phyloP scores from a whole-genome alignment of 2,888 invertebrate genomes.

The Melanchra persicariae region DNA sequence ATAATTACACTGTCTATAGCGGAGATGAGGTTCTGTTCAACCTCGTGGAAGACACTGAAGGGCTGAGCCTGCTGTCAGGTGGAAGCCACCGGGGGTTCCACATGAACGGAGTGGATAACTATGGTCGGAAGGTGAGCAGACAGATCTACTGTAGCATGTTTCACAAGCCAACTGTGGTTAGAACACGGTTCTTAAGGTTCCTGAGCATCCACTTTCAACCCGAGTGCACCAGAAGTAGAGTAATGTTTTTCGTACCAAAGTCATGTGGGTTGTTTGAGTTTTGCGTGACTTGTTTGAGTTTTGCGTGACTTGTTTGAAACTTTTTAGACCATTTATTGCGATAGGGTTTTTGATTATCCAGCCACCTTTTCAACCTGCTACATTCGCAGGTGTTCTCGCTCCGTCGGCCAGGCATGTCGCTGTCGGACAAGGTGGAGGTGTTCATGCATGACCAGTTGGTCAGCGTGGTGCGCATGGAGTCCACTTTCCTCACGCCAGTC shows the following conservation, averaged over 20 bases:
- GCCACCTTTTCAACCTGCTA: not conserved
- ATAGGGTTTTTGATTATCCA: no score
- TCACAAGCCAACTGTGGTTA: not conserved
- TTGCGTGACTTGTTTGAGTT: no score
- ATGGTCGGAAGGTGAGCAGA: slow-evolving; percentile 19
- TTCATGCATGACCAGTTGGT: slow-evolving; percentile 68
- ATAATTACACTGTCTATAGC: slow-evolving; percentile 18
- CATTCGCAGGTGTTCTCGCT: slow-evolving; percentile 73
- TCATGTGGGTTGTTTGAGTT: no score
- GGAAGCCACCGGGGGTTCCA: slow-evolving; percentile 30
- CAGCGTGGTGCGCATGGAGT: slow-evolving; percentile 75
- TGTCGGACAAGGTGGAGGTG: slow-evolving; percentile 79
- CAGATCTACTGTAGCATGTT: not conserved
- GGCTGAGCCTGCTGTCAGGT: slow-evolving; percentile 19
- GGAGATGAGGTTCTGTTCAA: slow-evolving; percentile 28
- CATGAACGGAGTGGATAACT: slow-evolving; percentile 37
- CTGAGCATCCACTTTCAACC: not conserved
- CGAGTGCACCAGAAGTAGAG: not conserved
- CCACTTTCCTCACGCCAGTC: slow-evolving; percentile 75
- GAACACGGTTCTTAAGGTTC: not conserved
- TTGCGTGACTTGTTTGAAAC: no score
- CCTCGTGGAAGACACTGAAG: slow-evolving; percentile 15
- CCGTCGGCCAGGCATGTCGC: slow-evolving; percentile 76
- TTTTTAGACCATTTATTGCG: no score
- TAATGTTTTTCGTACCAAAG: no score